Base-by-base conservation (phyloP, 2,797 vertebrate species). In the Neomorphus geoffroyi region DNA sequence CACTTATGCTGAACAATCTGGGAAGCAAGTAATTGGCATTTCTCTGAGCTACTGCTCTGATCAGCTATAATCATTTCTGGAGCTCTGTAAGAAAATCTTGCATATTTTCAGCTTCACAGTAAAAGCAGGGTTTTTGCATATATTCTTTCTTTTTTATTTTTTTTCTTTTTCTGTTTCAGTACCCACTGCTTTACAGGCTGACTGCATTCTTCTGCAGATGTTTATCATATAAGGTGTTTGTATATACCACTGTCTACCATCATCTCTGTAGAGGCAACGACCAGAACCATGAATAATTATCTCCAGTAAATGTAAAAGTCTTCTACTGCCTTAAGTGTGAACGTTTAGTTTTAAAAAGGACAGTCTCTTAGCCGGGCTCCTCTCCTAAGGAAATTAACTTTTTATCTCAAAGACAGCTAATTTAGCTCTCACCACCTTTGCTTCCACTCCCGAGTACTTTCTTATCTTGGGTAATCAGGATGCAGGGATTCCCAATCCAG, bases 391-490 rank as follows among this genome's bases (percentile, higher is more conserved):
- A 93, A 90, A 83, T 84, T 62, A 78, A 87, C 79, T 90, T 96
- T 96, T 96, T 96, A 94, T 97, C 88, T 95, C 70, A 86, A 80
- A 92, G 90, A 89, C 82, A 96, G 78, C 82, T 90, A 85, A 96
- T 93, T 96, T 92, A 92, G 90, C 91, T 92, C 84, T 94, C 86
- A 90, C 28, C 94, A 75, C 87, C 81, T 90, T 86, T 94, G 64
- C 86, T 95, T 97, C 90, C 95, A 88, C 62, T 87, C 93, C 86
- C 92, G 95, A 96, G 87, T 94, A 78, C 82, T 81, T 90, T 75
- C 96, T 97, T 97, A 97, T 96, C 96, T 86, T 70, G 86, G 92
- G 92, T 94, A 92, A 95, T 98, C 96, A 97, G 97, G 93, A 95
- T 95, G 94, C 79, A 96, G 92, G 95, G 94, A 92, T 95, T 95